A percentile compares a stretch with the other conserved stretches of the same genome.
Evolutionary conservation across 1,140 invertebrate genomes (phyloP).

Genomic region (Pogonus chalceus): DNA sequence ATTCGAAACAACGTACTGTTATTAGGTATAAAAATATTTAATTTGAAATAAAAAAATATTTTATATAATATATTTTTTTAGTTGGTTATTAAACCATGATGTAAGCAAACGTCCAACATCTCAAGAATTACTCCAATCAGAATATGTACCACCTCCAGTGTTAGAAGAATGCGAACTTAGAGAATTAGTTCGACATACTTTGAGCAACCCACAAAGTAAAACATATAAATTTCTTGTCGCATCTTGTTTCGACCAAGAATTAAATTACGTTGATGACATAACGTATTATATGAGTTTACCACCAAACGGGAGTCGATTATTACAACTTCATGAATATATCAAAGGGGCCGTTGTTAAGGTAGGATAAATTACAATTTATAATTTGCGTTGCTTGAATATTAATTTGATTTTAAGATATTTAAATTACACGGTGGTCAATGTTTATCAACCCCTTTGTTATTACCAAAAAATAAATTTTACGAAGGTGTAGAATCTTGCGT

Average conservation of each 20-base stretch:
- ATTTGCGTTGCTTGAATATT: neutral
- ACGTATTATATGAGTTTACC: slow-evolving; percentile 58
- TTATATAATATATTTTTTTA: slow-evolving; percentile 24
- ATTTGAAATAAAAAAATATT: neutral
- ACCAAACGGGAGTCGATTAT: slow-evolving; percentile 20
- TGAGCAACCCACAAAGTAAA: slow-evolving; percentile 71
- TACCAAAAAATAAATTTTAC: slow-evolving; percentile 54
- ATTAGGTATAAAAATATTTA: slow-evolving; percentile 29
- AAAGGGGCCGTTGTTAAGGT: slow-evolving; percentile 25
- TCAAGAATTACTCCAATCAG: slow-evolving; percentile 67
- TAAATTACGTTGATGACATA: slow-evolving; percentile 56
- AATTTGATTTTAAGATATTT: slow-evolving; percentile 46
- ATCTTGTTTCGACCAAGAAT: slow-evolving; percentile 55
- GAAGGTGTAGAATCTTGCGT: slow-evolving; percentile 52
- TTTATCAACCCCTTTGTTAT: slow-evolving; percentile 63
- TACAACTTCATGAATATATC: slow-evolving; percentile 26
- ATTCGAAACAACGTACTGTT: slow-evolving; percentile 36
- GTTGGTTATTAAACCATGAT: slow-evolving; percentile 80
- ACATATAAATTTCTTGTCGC: slow-evolving; percentile 68
- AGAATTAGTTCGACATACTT: slow-evolving; percentile 62
- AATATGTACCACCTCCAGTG: slow-evolving; percentile 65
- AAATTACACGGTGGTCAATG: slow-evolving; percentile 65
- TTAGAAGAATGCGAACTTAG: slow-evolving; percentile 71
- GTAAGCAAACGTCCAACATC: slow-evolving; percentile 71
- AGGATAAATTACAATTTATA: slow-evolving; percentile 4